phyloP scores from a whole-genome alignment of 1,140 invertebrate species.

The Trinorchestia longiramus region DNA sequence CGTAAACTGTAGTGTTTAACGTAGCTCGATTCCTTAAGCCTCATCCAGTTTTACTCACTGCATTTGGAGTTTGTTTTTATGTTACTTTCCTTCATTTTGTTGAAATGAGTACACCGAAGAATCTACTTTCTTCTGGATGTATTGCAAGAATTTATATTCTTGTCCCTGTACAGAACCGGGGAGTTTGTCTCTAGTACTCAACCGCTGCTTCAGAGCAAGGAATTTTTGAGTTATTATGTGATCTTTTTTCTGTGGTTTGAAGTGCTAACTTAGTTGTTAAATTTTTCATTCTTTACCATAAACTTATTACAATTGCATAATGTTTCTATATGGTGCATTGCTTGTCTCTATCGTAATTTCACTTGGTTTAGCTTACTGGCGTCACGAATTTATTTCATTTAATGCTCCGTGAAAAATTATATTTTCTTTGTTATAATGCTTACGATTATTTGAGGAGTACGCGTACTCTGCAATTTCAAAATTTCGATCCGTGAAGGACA shows the following conservation, averaged over 20 bases:
- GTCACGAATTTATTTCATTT: background rate
- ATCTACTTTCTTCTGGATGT: too few relatives aligned
- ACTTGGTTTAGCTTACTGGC: background rate
- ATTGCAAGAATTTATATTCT: background rate
- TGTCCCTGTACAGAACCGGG: background rate
- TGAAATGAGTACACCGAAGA: too few relatives aligned
- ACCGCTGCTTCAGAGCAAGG: background rate
- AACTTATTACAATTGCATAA: background rate
- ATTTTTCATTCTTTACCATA: background rate
- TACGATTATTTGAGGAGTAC: background rate
- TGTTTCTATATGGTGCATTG: background rate
- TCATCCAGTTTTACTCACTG: too few relatives aligned
- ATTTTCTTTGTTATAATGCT: background rate
- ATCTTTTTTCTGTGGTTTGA: background rate
- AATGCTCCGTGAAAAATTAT: too few relatives aligned
- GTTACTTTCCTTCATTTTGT: too few relatives aligned
- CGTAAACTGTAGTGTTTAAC: too few relatives aligned
- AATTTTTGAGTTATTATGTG: background rate
- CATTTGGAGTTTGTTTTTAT: too few relatives aligned
- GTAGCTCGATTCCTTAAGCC: too few relatives aligned
- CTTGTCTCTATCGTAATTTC: background rate
- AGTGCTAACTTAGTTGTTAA: background rate
- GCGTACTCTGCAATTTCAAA: background rate
- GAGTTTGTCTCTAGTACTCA: background rate
- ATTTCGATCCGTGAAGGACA: background rate